Evolutionary conservation across 2,888 invertebrate species (phyloP).

Genomic region (Ochropleura leucogaster): DNA sequence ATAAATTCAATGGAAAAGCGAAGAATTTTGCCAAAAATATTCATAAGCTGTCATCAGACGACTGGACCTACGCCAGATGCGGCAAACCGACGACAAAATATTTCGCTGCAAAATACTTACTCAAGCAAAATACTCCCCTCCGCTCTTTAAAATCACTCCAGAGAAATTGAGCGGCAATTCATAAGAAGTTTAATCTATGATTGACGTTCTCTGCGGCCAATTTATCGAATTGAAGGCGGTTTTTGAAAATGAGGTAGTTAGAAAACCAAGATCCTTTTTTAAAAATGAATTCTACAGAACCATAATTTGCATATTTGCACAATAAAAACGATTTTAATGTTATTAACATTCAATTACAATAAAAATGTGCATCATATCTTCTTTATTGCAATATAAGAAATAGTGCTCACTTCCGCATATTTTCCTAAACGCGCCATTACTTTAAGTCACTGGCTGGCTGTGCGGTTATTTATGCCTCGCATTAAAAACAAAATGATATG

Average conservation of each 20-base stretch:
- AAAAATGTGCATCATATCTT: slow-evolving; percentile 60
- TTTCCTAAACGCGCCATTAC: slow-evolving; percentile 87
- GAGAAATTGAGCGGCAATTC: slow-evolving; percentile 83
- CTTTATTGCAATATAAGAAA: slow-evolving; percentile 74
- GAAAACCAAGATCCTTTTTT: background rate
- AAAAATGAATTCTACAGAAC: background rate
- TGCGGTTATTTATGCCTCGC: slow-evolving; percentile 87
- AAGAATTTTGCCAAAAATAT: slow-evolving; percentile 89
- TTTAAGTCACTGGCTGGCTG: slow-evolving; percentile 85
- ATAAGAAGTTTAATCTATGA: slow-evolving; percentile 76
- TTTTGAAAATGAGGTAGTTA: background rate
- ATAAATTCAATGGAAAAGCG: slow-evolving; percentile 81
- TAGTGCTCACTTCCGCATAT: slow-evolving; percentile 84
- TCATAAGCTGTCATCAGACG: slow-evolving; percentile 90
- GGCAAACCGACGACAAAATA: slow-evolving; percentile 88
- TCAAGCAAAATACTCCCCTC: slow-evolving; percentile 84
- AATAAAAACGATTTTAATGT: slow-evolving; percentile 51
- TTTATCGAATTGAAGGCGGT: slow-evolving; percentile 14
- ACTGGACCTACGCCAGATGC: slow-evolving; percentile 89
- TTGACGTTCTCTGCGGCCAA: slow-evolving; percentile 59
- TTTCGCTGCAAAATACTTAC: slow-evolving; percentile 88
- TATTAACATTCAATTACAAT: slow-evolving; percentile 60
- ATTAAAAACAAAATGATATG: slow-evolving; percentile 91
- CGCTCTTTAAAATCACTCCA: slow-evolving; percentile 87
- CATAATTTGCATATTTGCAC: slow-evolving; percentile 31